Base-by-base conservation (phyloP, 2,888 invertebrate genomes). In the Hirtodrosophila cameraria region DNA sequence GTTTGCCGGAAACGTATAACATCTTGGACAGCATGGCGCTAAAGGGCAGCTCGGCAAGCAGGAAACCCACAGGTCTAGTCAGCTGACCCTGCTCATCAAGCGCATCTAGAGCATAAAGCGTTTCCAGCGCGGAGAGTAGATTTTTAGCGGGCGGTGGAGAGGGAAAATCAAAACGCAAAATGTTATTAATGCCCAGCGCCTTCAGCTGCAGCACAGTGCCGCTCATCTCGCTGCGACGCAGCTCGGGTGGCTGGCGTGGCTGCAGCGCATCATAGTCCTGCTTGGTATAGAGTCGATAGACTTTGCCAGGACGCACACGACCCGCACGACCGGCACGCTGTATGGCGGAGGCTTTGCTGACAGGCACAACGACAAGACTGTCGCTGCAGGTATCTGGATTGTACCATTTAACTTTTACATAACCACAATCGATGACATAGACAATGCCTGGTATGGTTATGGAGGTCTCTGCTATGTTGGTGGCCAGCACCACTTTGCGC, bases 391-490 rank as follows among this genome's bases (percentile, higher is more conserved):
- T 94, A 2, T 94, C 93, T 0, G 95, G 93, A 82, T 97, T 96
- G 89, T 96, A 98, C 93, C 96, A 97, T 13, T 96, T 95, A 75
- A 98, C 90, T 92, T 99, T 99, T 43, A 98, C 97, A 92, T 97
- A 99, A 1, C 99, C 99, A 89, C 97, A 94, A 90, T 99, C 99
- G 50, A 99, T 94, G 48, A 99, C 98, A 90, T 97, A 97, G 23
- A 95, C 95, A 67, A 99, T 94, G 16, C 98, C 98, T 2, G 96
- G 95, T 84, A 99, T 97, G 0, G 99, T 99, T 12, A 99, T 94
- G 1, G 98, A 98, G 0, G 99, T 97, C 91, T 99, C 99, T 0
- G 99, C 99, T 48, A 99, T 96, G 88, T 99, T 99, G 0, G 99
- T 99, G 0, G 99, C 96, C 3, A 99, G 92, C 0, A 99, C 94